These are phyloP conservation scores for Drosophila flavopinicola DNA, from an alignment of 2,888 invertebrate genomes.

Conservation along the genomic window DNA sequence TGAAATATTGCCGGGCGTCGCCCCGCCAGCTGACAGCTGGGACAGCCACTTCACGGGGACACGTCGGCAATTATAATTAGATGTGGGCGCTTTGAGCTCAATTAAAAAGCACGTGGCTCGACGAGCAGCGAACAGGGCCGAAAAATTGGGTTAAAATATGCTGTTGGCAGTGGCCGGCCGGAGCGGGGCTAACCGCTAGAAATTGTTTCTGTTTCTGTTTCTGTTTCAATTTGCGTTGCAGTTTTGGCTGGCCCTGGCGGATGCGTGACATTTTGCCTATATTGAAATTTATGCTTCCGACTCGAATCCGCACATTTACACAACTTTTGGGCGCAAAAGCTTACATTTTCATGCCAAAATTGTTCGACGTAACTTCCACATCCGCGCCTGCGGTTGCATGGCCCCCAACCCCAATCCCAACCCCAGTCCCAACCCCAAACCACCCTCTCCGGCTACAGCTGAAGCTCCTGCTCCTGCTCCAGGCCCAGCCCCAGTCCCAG, in stretches of 20 bases:
- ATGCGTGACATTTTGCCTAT: constrained; percentile 70
- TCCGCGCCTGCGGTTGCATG: constrained; percentile 57
- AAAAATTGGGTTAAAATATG: constrained; percentile 76
- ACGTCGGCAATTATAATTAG: constrained; percentile 73
- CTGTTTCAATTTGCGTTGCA: constrained; percentile 68
- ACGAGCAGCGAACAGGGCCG: constrained; percentile 36
- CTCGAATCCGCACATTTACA: constrained; percentile 60
- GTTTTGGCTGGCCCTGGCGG: constrained; percentile 48
- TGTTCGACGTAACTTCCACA: constrained; percentile 44
- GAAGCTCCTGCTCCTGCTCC: too few species aligned
- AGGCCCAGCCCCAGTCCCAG: background rate
- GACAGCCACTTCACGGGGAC: constrained; percentile 16
- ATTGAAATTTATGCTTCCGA: constrained; percentile 78
- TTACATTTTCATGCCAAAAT: constrained; percentile 64
- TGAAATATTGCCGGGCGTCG: constrained; percentile 49
- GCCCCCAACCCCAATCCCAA: background rate
- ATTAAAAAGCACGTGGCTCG: constrained; percentile 67
- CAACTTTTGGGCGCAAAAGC: constrained; percentile 56
- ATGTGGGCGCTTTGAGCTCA: constrained; percentile 63
- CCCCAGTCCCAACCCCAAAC: background rate
- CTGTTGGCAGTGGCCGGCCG: constrained; percentile 9
- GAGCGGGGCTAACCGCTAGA: constrained; percentile 36
- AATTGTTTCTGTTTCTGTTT: constrained; percentile 72
- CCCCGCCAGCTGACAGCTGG: background rate
- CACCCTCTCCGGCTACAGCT: too few species aligned